Evolutionary conservation across 2,113 vertebrate genomes (phyloP).

Genomic region (Prochilodus magdalenae): DNA sequence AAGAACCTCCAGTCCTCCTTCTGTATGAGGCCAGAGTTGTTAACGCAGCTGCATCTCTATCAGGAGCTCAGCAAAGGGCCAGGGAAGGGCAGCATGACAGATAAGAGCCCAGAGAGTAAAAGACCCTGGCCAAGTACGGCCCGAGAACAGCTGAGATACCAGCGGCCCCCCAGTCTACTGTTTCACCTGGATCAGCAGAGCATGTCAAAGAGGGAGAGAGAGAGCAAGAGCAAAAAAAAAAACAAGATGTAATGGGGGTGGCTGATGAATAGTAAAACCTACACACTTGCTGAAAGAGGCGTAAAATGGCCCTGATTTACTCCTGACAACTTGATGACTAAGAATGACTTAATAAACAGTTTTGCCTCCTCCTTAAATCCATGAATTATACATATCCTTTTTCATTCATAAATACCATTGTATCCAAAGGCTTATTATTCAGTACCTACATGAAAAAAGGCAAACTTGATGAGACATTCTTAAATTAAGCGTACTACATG

Average conservation of each 20-base stretch:
- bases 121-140: slow-evolving; percentile 70
- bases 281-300: background rate
- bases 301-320: too few species aligned
- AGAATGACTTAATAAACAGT: background rate
- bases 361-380: background rate
- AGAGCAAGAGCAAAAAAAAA: slow-evolving; percentile 62
- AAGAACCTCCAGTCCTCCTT: slow-evolving; percentile 10
- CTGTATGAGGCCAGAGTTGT: slow-evolving; percentile 63
- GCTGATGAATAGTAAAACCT: slow-evolving; percentile 1
- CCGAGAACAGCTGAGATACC: slow-evolving; percentile 75
- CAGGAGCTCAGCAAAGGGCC: background rate
- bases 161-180: slow-evolving; percentile 66
- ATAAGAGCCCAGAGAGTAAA: slow-evolving; percentile 45
- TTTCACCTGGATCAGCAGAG: slow-evolving; percentile 84
- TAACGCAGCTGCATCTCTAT: slow-evolving; percentile 44
- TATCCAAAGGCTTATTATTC: too few species aligned
- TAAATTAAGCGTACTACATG: too few species aligned
- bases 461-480: too few species aligned
- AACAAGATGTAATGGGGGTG: background rate
- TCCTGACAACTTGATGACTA: background rate
- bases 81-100: background rate
- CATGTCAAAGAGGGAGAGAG: slow-evolving; percentile 46
- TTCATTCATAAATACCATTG: too few species aligned
- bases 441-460: too few species aligned
- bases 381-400: too few species aligned